Evolutionary conservation across 1,140 invertebrate species (phyloP), one percentile per base, ranked within the genome.

Genomic region (Drosophila parabipectinata): DNA sequence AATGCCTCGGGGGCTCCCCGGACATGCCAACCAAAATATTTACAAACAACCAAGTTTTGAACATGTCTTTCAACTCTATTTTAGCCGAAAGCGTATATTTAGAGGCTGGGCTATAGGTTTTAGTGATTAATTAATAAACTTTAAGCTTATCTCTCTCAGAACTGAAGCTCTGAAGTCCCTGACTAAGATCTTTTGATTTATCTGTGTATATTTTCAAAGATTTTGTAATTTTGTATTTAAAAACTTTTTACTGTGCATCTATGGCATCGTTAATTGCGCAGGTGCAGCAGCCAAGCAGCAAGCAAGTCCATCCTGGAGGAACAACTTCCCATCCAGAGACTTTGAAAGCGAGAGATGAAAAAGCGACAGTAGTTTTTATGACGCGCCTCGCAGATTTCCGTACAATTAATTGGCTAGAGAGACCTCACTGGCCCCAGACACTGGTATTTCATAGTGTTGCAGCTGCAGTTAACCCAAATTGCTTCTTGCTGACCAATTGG

Each of bases 331-430:
- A 67, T 64, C 18, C 12, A 9, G 18, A 39, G 64, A 28, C 15
- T 55, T 26, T 44, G 54, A 71, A 56, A 74, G 34, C 34, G 71
- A 74, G 24, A 62, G 56, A 48, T 62, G 56, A 59, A 75, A 85
- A 85, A 85, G 82, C 67, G 82, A 85, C 82, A 85, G 82, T 85
- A 76, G 58, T 82, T 85, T 82, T 85, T 82, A 85, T 85, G 78
- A 78, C 21, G 60, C 54, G 61, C 18, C 56, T 66, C 59, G 47
- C 53, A 60, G 51, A 79, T 85, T 77, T 85, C 77, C 81, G 81
- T 64, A 74, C 69, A 69, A 78, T 82, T 80, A 82, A 82, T 85
- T 85, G 83, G 55, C 63, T 24, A 7, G 8, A 32, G 62, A 34
- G 53, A 45, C 9, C 18, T 47, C 30, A 72, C 54, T 72, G 58